Evolutionary conservation across 2,888 invertebrate species (phyloP), one percentile per base, ranked within the genome.

Genomic region (Orchestes rusci): DNA sequence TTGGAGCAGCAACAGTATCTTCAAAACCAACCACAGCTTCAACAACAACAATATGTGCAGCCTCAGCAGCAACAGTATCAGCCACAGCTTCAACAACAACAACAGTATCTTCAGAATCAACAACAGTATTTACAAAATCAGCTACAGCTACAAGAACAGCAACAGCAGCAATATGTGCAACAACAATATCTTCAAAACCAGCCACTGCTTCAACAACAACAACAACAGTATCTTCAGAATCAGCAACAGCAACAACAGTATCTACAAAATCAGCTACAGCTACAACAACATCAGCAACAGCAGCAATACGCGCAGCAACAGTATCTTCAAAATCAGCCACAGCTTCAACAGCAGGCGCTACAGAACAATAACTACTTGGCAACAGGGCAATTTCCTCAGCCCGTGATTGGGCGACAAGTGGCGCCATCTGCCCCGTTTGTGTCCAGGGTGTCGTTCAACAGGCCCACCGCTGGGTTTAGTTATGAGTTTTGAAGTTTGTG

Each of bases 401-500:
- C 36, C 18, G n/a, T 31, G 16, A 16, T 29, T 12, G 23, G 29
- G 5, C 43, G 32, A 16, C 40, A 15, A 12, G 39, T 31, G 2
- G 19, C 42, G 3, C 12, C 49, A 23, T 13, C 36, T 5, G 35
- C 35, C 3, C 43, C 16, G 3, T 35, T 46, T 7, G 45, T 45
- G 5, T 45, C 50, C 2, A 45, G 46, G 27, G 50, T 50, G 27
- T 19, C 45, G 7, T 50, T 50, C 16, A 50, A 28, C n/a, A 39
- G 45, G 3, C 45, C 46, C 4, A 28, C 20, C 5, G 27, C 30
- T 16, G 45, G 45, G 15, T 50, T 50, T 27, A 43, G 45, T 28
- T 50, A 50, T 33, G 29, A 43, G 12, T 50, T 50, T 23, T 23
- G 23, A 23, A 23, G 10, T 10, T 7, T 23, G 23, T 23, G 23